Base-by-base conservation (phyloP, 2,797 vertebrate species). In the Acipenser ruthenus region DNA sequence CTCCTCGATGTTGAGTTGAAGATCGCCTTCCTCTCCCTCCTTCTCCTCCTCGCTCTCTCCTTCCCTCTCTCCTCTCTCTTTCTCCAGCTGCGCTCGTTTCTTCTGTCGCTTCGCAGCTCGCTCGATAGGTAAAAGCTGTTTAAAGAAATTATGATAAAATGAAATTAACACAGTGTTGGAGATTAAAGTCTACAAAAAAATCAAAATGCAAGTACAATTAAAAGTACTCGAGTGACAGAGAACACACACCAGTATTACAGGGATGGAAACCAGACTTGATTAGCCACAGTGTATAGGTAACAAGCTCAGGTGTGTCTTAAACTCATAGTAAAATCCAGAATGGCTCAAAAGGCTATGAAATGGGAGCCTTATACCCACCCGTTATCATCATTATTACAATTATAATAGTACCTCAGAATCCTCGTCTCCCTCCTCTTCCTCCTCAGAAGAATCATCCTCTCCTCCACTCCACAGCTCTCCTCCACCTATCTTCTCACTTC, bases 81-180 rank as follows among this genome's bases (percentile, higher is more conserved):
- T 53, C 49, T 52, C 75, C 78, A 80, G 49, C 7, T 3, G 73
- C 67, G 49, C 75, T 48, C 1, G 65, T 81, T 68, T 86, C 71
- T 94, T 95, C 70, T 86, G 87, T 81, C 93, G 97, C 81, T 75
- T 88, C 37, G 95, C 94, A 65, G 93, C 94, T 77, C 84, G 90
- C 71, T 99, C 97, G 69, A 99, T 98, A 12, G 96, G 97, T 75
- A 99, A 87, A 79, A 98, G 85, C 97, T 99, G 66, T 65, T 74
- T 0, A 66, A 58, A 74, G 49, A 71, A 65, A 9, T 6, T 37
- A 37, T 37, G 23, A 37, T 67, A 58, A 60, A 65, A 60, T 37
- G 13, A 60, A 50, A 55, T 23, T 37, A 61, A 61, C n/a, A n/a
- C 49, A 61, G 50, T 18, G 51, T 6, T 49, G 52, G 0, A n/a